Conservation (phyloP, 2,113 vertebrate species). For the Halichoeres trimaculatus region DNA sequence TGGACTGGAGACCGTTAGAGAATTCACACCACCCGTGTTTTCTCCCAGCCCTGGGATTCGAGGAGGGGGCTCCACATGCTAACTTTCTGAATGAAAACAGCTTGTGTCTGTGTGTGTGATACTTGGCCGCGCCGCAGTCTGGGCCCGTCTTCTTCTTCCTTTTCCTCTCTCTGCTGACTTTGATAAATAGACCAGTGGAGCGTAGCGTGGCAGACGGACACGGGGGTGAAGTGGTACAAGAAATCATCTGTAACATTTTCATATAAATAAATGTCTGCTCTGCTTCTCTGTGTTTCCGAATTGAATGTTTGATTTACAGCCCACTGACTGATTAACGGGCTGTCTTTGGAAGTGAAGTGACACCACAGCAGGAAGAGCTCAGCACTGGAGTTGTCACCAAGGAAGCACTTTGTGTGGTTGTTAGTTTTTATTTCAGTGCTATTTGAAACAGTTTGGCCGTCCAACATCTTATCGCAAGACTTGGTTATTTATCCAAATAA, state of each 20-base stretch:
- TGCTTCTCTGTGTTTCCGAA: slow-evolving; percentile 2
- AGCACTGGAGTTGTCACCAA: slow-evolving; percentile 27
- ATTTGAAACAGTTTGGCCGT: neutral
- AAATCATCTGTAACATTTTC: slow-evolving; percentile 37
- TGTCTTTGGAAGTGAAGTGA: slow-evolving; percentile 18
- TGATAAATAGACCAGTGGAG: slow-evolving; percentile 31
- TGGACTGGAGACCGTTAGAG: slow-evolving; percentile 60
- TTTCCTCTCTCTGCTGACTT: neutral
- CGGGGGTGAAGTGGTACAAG: neutral
- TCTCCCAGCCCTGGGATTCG: slow-evolving; percentile 23
- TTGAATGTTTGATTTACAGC: neutral
- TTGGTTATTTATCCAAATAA: neutral
- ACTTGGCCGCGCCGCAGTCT: neutral
- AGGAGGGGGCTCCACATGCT: slow-evolving; percentile 18
- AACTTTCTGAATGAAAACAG: slow-evolving; percentile 61
- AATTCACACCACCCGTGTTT: slow-evolving; percentile 54
- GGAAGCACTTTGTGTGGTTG: neutral
- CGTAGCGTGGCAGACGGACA: neutral
- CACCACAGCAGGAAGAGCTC: slow-evolving; percentile 16
- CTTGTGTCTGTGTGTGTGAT: slow-evolving; percentile 22
- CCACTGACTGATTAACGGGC: slow-evolving; percentile 38
- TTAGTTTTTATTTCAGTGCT: neutral
- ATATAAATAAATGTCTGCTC: slow-evolving; percentile 39
- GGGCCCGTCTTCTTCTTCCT: neutral
- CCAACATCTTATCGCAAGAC: neutral